These are phyloP conservation scores for Rhizoglyphus robini DNA, from an alignment of 1,140 invertebrate genomes.

Conservation along the genomic window DNA sequence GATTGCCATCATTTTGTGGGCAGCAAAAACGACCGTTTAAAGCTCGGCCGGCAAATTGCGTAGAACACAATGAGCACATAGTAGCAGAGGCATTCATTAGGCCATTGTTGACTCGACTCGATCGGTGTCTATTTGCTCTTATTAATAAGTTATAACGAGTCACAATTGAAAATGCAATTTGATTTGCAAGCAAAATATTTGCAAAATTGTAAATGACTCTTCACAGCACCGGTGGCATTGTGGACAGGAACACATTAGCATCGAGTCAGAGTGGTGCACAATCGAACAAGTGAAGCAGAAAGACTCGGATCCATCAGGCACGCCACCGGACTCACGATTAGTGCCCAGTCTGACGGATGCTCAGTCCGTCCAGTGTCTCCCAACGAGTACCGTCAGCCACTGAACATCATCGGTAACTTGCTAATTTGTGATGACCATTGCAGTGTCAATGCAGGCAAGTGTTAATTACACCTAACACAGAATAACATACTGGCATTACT, in stretches of 20 bases:
- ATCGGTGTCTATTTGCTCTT: neutral
- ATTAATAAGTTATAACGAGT: neutral
- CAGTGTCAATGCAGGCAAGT: neutral
- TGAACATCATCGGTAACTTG: too few relatives aligned
- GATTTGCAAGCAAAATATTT: conserved; percentile 14
- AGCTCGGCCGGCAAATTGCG: conserved; percentile 10
- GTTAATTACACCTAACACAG: neutral
- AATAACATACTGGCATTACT: neutral
- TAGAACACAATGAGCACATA: neutral
- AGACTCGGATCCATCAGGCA: neutral
- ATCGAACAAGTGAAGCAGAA: neutral
- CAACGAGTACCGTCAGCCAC: too few relatives aligned
- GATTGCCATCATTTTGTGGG: conserved; percentile 4
- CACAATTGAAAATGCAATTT: neutral
- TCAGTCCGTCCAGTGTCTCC: too few relatives aligned
- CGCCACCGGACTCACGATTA: neutral
- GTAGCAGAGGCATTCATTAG: neutral
- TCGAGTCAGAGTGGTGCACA: neutral
- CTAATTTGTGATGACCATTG: neutral
- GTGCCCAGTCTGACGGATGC: neutral
- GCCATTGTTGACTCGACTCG: neutral
- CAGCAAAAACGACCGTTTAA: neutral
- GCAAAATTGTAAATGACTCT: neutral
- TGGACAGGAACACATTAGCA: neutral
- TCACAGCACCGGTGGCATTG: neutral